phyloP scores from a whole-genome alignment of 2,888 invertebrate genomes.

The Branchipolynoe longqiensis region DNA sequence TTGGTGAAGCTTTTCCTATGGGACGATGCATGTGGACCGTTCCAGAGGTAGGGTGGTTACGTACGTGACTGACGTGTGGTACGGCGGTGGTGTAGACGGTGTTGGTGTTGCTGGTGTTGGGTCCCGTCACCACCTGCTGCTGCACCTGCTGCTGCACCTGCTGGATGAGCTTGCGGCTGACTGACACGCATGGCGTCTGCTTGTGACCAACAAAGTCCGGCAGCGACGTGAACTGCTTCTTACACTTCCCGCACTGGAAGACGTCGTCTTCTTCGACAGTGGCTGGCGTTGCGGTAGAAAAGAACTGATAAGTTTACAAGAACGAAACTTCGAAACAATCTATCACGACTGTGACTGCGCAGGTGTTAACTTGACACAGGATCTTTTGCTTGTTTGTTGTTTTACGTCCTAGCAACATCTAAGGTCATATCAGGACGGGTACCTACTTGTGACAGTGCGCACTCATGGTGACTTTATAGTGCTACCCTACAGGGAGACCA shows the following conservation, averaged over 20 bases:
- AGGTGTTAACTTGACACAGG: no score
- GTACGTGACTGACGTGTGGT: slow-evolving; percentile 56
- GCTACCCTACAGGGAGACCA: no score
- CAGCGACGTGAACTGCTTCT: slow-evolving; percentile 86
- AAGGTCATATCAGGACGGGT: no score
- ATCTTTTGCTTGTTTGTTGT: no score
- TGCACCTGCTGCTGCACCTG: neutral
- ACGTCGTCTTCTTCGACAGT: slow-evolving; percentile 86
- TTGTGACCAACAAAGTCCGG: slow-evolving; percentile 86
- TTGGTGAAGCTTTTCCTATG: no score
- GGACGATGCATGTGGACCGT: no score
- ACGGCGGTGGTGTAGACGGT: slow-evolving; percentile 64
- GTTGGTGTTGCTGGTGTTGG: slow-evolving; percentile 61
- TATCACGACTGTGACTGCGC: no score
- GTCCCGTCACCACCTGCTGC: slow-evolving; percentile 43
- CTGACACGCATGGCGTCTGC: slow-evolving; percentile 73
- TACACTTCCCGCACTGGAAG: slow-evolving; percentile 88
- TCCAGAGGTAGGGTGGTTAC: slow-evolving; percentile 43
- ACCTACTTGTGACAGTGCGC: no score
- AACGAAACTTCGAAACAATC: neutral
- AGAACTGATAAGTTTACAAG: neutral
- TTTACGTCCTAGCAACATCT: no score
- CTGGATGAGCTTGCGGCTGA: neutral
- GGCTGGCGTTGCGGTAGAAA: neutral
- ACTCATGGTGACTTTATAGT: no score